Base-by-base conservation (phyloP, 2,888 invertebrate genomes). In the Camptogramma bilineatum region DNA sequence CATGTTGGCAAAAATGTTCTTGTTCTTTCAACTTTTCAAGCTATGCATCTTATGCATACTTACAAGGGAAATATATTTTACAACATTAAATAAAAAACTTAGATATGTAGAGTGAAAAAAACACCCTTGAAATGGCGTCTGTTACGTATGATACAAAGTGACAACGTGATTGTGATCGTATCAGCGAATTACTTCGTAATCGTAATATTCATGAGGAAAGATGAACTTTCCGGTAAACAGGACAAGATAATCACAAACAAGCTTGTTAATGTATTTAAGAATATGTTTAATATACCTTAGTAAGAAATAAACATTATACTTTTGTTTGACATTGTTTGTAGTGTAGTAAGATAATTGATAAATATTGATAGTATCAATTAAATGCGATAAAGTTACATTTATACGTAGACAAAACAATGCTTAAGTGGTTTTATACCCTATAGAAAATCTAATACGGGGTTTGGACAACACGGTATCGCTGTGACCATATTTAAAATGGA, bases 121-220 rank as follows among this genome's bases (percentile, higher is more conserved):
- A 0, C 34, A 39, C 34, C 34, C 34, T 13, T 2, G 2, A 39
- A 1, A 44, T 42, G 42, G 42, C 42, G 42, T n/a, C 50, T 55
- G 44, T 42, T 24, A 61, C 34, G 34, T 52, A 17, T 47, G 21
- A 44, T 52, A 54, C 57, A 39, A 50, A 48, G 53, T 52, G 48
- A 31, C 55, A 52, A 59, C 52, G 59, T 55, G 62, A 62, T 52
- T 62, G 39, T 59, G 59, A 66, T 66, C 39, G 44, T 62, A 62
- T 59, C 62, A 55, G 55, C 47, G 51, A 39, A 62, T 54, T 47
- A 52, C 31, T 55, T 56, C 47, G 47, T 50, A 39, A 50, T 56
- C 47, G 47, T 50, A 39, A 50, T 54, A 61, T 54, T 48, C 48
- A 61, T 54, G 50, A 54, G 61, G 50, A 54, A 61, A 54, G 42